Percentiles rank a stretch among this genome's conserved stretches.
Conservation (phyloP, 2,797 vertebrate species). For the Pseudocheirus occidentalis region DNA sequence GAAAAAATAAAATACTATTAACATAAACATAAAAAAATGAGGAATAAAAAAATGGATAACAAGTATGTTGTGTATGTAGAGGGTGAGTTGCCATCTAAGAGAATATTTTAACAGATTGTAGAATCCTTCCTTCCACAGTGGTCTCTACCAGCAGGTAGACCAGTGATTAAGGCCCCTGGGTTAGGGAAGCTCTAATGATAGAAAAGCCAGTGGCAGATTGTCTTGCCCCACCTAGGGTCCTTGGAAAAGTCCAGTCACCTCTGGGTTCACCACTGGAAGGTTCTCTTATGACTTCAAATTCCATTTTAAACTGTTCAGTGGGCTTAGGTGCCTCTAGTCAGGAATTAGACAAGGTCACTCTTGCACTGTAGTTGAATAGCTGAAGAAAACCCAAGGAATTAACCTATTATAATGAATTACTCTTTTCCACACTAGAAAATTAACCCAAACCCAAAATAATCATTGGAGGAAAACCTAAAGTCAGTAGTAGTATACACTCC, state of each 20-base stretch:
- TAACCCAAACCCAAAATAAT: slow-evolving; percentile 33
- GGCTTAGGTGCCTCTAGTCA: slow-evolving; percentile 61
- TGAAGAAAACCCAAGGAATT: slow-evolving; percentile 75
- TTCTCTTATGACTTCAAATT: slow-evolving; percentile 79
- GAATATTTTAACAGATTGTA: slow-evolving; percentile 32
- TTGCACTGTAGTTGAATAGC: slow-evolving; percentile 69
- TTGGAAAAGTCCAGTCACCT: slow-evolving; percentile 76
- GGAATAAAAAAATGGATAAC: neutral
- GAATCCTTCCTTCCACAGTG: slow-evolving; percentile 58
- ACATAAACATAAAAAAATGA: neutral
- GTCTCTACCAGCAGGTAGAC: slow-evolving; percentile 9
- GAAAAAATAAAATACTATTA: neutral
- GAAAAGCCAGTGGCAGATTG: slow-evolving; percentile 75
- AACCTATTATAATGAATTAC: slow-evolving; percentile 76
- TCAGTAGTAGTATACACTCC: neutral
- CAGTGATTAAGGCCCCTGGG: slow-evolving; percentile 64
- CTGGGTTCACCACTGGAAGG: slow-evolving; percentile 68
- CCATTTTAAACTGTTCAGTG: slow-evolving; percentile 61
- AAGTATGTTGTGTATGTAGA: neutral
- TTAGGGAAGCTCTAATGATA: slow-evolving; percentile 63
- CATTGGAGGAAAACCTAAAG: neutral
- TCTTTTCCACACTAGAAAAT: slow-evolving; percentile 59
- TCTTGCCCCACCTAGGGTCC: slow-evolving; percentile 73
- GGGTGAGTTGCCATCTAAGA: neutral
- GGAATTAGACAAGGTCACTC: slow-evolving; percentile 60